Evolutionary conservation across 2,888 invertebrate genomes (phyloP).

Genomic region (Rhingia rostrata): DNA sequence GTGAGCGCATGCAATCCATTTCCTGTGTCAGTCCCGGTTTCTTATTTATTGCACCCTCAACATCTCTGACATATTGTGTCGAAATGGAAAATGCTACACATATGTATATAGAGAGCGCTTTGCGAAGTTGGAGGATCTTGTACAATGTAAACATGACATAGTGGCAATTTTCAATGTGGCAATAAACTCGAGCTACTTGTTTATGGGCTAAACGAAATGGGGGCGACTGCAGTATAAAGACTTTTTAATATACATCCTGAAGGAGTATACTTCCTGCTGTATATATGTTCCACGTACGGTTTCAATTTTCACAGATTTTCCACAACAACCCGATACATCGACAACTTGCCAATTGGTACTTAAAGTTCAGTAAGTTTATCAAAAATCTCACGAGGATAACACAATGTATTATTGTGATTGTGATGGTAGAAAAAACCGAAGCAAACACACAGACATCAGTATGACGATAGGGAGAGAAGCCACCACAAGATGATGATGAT

Average conservation of each 20-base stretch:
- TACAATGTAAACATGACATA: constrained; percentile 72
- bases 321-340: not conserved
- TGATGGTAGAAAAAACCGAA: not conserved
- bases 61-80: constrained; percentile 67
- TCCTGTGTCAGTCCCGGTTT: constrained; percentile 64
- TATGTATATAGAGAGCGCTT: constrained; percentile 5
- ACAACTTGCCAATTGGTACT: constrained; percentile 57
- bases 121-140: constrained; percentile 28
- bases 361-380: constrained; percentile 52
- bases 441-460: too few species aligned
- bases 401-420: constrained; percentile 4
- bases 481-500: constrained; percentile 53
- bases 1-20: constrained; percentile 63
- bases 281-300: not conserved
- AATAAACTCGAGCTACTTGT: constrained; percentile 53
- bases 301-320: constrained; percentile 4
- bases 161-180: constrained; percentile 60
- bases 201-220: constrained; percentile 8
- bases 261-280: not conserved
- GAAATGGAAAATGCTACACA: constrained; percentile 20
- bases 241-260: constrained; percentile 30
- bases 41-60: constrained; percentile 67
- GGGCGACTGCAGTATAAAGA: not conserved
- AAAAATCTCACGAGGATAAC: constrained; percentile 33
- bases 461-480: constrained; percentile 27